These are phyloP conservation scores for Papilio xuthus DNA, from an alignment of 1,140 invertebrate genomes.

Conservation along the genomic window DNA sequence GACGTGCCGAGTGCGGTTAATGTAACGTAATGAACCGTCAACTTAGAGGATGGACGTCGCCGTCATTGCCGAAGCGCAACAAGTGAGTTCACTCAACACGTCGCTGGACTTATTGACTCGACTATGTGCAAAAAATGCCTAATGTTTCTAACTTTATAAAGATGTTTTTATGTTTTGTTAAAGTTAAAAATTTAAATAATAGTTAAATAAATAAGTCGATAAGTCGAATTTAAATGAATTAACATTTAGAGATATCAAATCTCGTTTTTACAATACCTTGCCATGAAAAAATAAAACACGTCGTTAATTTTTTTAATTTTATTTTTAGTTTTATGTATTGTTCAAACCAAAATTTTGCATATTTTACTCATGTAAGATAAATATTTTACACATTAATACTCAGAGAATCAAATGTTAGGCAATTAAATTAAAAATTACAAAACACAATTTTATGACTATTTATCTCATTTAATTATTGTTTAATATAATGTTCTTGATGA, in stretches of 20 bases:
- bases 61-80: slow-evolving; percentile 63
- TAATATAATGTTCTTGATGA: too few species aligned
- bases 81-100: slow-evolving; percentile 60
- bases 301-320: background rate
- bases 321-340: background rate
- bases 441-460: too few species aligned
- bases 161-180: background rate
- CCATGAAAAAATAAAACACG: background rate
- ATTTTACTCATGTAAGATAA: background rate
- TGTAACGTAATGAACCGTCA: slow-evolving; percentile 58
- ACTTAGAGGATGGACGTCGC: slow-evolving; percentile 50
- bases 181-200: too few species aligned
- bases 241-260: background rate
- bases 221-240: background rate
- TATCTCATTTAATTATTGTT: too few species aligned
- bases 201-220: too few species aligned
- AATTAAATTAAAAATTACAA: too few species aligned
- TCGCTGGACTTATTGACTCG: slow-evolving; percentile 50
- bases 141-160: background rate
- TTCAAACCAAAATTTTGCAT: background rate
- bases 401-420: background rate
- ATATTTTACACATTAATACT: background rate
- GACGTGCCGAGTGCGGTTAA: slow-evolving; percentile 48
- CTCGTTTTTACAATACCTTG: background rate
- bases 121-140: slow-evolving; percentile 42